Base-by-base conservation (phyloP, 2,888 invertebrate genomes). In the Limenitis camilla region DNA sequence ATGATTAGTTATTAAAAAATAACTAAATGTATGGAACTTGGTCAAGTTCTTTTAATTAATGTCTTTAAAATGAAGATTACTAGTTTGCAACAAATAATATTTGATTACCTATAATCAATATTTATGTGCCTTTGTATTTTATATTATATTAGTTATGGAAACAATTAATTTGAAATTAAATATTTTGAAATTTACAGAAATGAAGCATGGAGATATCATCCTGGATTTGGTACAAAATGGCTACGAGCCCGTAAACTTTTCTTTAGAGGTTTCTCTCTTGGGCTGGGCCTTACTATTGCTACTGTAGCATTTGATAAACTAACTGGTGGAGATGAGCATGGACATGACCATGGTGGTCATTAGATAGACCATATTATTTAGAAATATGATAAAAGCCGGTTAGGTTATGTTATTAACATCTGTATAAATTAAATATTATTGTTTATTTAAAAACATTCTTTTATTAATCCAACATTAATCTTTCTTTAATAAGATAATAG, bases 171-270 rank as follows among this genome's bases (percentile, higher is more conserved):
- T n/a, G n/a, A n/a, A n/a, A n/a, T n/a, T n/a, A n/a, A n/a, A n/a
- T n/a, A n/a, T n/a, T 9, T 28, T 9, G 19, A 39, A 11, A 2
- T 44, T 59, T 78, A 5, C 67, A 93, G 93, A 69, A 96, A 96
- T 76, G 93, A 96, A 79, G 94, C 93, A 0, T 96, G 96, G 96
- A 88, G 94, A 29, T 95, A 90, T 69, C 80, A 93, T 65, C 81
- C 81, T 2, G 90, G 90, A 44, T 92, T 90, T 61, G 91, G 91
- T 10, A 91, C 90, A 0, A 78, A 76, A 19, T 63, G 64, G 38
- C 53, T 61, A 4, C 88, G 91, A 6, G 65, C 87, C 0, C 67
- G 71, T 10, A 67, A 66, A 0, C 70, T 89, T 8, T 76, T 93
- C 60, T 88, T 90, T 60, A 89, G 93, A 47, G 95, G 95, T 0